Conservation (phyloP, 2,888 invertebrate genomes). For the Cacoxenus indagator region DNA sequence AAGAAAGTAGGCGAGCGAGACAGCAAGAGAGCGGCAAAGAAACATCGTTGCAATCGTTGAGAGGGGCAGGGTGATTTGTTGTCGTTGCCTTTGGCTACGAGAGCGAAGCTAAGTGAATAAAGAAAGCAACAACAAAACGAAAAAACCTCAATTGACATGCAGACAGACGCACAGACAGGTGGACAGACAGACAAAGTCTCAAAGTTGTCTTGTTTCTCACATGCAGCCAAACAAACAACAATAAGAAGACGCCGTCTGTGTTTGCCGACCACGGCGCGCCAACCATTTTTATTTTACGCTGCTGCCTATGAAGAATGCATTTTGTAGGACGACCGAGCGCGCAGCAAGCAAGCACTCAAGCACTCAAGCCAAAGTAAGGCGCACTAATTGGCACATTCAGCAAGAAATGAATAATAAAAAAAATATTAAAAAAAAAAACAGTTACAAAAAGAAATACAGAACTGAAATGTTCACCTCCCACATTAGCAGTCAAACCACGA, state of each 20-base stretch:
- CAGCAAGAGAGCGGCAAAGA: conserved; percentile 7
- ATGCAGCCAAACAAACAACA: not conserved
- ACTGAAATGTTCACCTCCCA: too few relatives aligned
- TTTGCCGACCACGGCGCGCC: conserved; percentile 34
- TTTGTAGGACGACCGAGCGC: not conserved
- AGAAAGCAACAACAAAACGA: conserved; percentile 29
- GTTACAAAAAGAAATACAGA: too few relatives aligned
- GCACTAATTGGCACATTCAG: conserved; percentile 1
- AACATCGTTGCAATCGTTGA: too few relatives aligned
- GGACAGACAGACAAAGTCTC: too few relatives aligned
- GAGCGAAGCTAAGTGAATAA: conserved; percentile 30
- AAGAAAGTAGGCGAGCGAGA: conserved; percentile 14
- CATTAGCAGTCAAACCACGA: too few relatives aligned
- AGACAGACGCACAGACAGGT: too few relatives aligned
- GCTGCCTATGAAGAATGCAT: conserved; percentile 26
- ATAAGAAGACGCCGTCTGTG: not conserved
- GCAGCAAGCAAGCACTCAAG: too few relatives aligned
- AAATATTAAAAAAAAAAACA: too few relatives aligned
- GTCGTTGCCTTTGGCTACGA: conserved; percentile 13
- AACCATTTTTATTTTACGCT: conserved; percentile 56
- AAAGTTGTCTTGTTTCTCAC: conserved; percentile 32
- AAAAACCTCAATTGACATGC: too few relatives aligned
- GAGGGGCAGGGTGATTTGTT: too few relatives aligned
- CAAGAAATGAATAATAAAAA: not conserved
- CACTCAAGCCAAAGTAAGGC: conserved; percentile 29